Evolutionary conservation across 2,888 invertebrate genomes (phyloP).

Genomic region (Subacronicta megacephala): DNA sequence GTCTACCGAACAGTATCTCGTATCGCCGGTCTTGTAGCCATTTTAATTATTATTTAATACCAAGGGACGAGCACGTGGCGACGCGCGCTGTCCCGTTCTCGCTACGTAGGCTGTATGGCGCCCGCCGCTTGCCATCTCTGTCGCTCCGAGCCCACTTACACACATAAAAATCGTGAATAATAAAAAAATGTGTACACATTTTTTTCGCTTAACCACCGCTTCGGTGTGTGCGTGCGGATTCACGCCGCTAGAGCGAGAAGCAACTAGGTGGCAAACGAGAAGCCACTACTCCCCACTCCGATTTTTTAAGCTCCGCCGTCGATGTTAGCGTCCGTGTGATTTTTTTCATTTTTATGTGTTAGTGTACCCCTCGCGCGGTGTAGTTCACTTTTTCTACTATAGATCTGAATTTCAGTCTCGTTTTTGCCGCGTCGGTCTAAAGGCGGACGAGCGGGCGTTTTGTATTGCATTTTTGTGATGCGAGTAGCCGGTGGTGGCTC

Average conservation of each 20-base stretch:
- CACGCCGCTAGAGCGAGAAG: constrained; percentile 81
- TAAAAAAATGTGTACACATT: constrained; percentile 90
- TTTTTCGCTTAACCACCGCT: constrained; percentile 87
- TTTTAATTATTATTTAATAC: constrained; percentile 90
- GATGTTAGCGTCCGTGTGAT: constrained; percentile 87
- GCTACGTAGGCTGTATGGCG: constrained; percentile 56
- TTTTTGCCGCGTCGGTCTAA: constrained; percentile 90
- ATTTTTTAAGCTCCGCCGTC: constrained; percentile 87
- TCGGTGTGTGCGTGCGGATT: constrained; percentile 84
- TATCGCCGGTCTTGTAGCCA: constrained; percentile 88
- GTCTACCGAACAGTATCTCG: constrained; percentile 88
- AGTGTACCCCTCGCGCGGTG: constrained; percentile 89
- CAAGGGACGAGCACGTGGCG: constrained; percentile 89
- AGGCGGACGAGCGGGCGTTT: constrained; percentile 86
- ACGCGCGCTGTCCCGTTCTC: constrained; percentile 74
- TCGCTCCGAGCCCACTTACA: constrained; percentile 88
- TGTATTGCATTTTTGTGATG: constrained; percentile 85
- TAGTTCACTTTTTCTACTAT: constrained; percentile 90
- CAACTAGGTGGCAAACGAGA: constrained; percentile 68
- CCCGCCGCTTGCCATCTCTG: constrained; percentile 68
- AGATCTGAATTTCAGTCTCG: constrained; percentile 90
- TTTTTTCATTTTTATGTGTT: constrained; percentile 90
- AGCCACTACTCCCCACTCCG: constrained; percentile 81
- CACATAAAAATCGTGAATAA: constrained; percentile 90
- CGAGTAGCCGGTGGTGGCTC: constrained; percentile 70